Evolutionary conservation across 2,797 vertebrate species (phyloP).

Genomic region (Lithobates pipiens): DNA sequence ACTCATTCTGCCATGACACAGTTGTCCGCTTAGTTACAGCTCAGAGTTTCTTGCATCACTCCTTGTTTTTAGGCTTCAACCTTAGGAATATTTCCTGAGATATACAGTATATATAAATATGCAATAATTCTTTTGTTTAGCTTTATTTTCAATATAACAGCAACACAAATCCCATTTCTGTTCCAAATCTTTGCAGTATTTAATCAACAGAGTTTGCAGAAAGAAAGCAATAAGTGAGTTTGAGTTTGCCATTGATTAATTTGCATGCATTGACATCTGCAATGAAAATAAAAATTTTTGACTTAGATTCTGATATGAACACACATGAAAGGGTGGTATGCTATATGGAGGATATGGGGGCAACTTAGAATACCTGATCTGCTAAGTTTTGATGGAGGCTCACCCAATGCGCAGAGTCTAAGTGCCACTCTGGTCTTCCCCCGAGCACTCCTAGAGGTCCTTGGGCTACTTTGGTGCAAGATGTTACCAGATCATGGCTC

Average conservation of each 20-base stretch:
- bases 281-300: neutral
- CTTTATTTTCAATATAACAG: neutral
- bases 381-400: no score
- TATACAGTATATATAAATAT: neutral
- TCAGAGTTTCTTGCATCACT: neutral
- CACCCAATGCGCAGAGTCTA: no score
- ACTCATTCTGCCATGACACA: neutral
- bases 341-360: no score
- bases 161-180: slow-evolving; percentile 40
- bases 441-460: no score
- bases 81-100: no score
- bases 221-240: slow-evolving; percentile 56
- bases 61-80: neutral
- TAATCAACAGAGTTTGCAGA: slow-evolving; percentile 31
- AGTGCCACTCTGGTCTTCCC: no score
- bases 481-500: no score
- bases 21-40: neutral
- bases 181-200: neutral
- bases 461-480: no score
- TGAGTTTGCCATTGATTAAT: slow-evolving; percentile 43
- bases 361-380: no score
- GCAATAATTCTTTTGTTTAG: neutral
- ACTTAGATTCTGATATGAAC: no score
- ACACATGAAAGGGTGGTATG: no score
- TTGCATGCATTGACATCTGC: slow-evolving; percentile 18